Evolutionary conservation across 2,888 invertebrate species (phyloP), one percentile per base, ranked within the genome.

Genomic region (Ligdia adustata): DNA sequence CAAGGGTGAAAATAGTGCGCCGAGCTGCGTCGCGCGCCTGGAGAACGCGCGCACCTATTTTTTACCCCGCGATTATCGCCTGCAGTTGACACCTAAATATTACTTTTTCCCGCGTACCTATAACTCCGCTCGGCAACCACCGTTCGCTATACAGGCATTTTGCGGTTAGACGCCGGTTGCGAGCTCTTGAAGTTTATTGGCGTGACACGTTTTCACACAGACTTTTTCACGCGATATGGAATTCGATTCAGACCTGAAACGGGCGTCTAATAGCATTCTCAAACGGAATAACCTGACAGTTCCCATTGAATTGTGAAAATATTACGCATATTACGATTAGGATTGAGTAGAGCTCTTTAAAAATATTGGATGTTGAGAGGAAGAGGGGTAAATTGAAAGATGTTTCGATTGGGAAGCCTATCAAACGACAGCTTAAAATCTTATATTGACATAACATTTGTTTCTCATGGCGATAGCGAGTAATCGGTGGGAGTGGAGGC

Each of bases 61-160:
- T 89, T 89, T 88, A 88, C 77, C 69, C 76, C 78, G 79, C 83
- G 86, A 87, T 90, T 82, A 89, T 87, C 87, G 90, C 78, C 76
- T 90, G 89, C 86, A 82, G 79, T 85, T 89, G 90, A 89, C 90
- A 88, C 82, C 88, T 87, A 83, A 87, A 87, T 89, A 89, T 90
- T 88, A 85, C 86, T 83, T 85, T 85, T 81, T n/a, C n/a, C n/a
- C 79, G 74, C 74, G 75, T 73, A 69, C 65, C 64, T 65, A 62
- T 60, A 66, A 57, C 63, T 55, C 60, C 60, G 61, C 16, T 29
- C 28, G 16, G 28, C 43, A 29, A 9, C 33, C 33, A 35, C 26
- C 66, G 69, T 68, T 67, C 69, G 62, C 62, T 71, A 69, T 71
- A 72, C 70, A 76, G 73, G 72, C 82, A 80, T 82, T 83, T 81